Evolutionary conservation across 1,140 invertebrate species (phyloP), one percentile per base, ranked within the genome.

Genomic region (Penaeus vannamei): DNA sequence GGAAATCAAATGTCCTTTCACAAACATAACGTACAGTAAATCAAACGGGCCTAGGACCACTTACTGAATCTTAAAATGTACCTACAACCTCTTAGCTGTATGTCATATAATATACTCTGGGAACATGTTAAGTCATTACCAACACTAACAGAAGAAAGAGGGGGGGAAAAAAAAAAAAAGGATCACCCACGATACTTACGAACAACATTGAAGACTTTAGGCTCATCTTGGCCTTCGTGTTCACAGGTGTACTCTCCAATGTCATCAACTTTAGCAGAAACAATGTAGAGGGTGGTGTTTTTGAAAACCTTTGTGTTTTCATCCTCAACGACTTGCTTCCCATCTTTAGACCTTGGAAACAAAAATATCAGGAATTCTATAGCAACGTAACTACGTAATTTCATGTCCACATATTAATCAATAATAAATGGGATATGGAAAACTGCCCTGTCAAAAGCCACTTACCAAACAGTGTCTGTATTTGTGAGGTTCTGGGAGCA

Each of bases 211-310:
- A 87, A 69, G n/a, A 66, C 64, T 32, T 66, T 87, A 53, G 80
- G 23, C 53, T 87, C 86, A 20, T 23, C 26, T n/a, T 29, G 8
- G 20, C 14, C n/a, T 1, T 20, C 5, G 72, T n/a, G 22, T 29
- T 53, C 46, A 61, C 86, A 87, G 4, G 79, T 82, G 62, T 87
- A 87, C 8, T 81, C 46, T 62, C 86, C 86, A 26, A 82, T 36
- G 26, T 87, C 86, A 5, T 26, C 20, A 46, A 42, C 42, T 20
- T 12, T 32, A 5, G 86, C n/a, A 12, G 79, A 69, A 29, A 62
- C 53, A 36, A 87, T 87, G 86, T 87, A 72, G 36, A 87, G 61
- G 22, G 79, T 87, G 42, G 79, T 60, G 42, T 87, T 87, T 29
- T 62, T 14, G 32, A 83, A 87, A 23, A 87, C 53, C 36, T 87